Conservation (phyloP, 2,797 vertebrate genomes). For the Mormyrus proboscirostris region DNA sequence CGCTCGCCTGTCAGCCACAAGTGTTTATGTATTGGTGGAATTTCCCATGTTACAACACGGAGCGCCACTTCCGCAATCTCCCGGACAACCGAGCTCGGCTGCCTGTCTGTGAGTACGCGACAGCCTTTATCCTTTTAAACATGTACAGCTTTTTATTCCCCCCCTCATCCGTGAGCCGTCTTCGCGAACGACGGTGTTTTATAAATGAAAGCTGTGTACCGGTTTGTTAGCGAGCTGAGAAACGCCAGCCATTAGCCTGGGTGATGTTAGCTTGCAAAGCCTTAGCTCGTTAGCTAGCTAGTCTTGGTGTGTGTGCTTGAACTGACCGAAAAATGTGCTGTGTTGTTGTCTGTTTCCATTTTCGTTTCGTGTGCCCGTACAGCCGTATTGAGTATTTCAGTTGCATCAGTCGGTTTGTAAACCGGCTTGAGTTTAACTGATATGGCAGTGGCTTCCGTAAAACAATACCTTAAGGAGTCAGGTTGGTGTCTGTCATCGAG, state of each 20-base stretch:
- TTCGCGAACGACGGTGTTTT: background rate
- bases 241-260: background rate
- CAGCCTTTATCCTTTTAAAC: constrained; percentile 9
- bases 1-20: constrained; percentile 42
- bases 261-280: background rate
- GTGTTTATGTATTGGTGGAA: constrained; percentile 74
- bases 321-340: background rate
- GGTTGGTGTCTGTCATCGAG: background rate
- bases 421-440: background rate
- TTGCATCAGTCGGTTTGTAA: background rate
- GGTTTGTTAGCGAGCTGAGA: background rate
- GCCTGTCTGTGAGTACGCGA: constrained; percentile 45
- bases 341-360: constrained; percentile 3
- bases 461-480: background rate
- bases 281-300: constrained; percentile 1
- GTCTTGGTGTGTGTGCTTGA: background rate
- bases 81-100: constrained; percentile 43
- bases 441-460: background rate
- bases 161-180: background rate
- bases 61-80: constrained; percentile 68
- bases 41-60: constrained; percentile 70
- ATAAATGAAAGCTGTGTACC: background rate
- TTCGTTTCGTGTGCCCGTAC: background rate
- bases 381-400: background rate
- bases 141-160: no score